Conservation (phyloP, 2,797 vertebrate genomes). For the Lepus townsendii region DNA sequence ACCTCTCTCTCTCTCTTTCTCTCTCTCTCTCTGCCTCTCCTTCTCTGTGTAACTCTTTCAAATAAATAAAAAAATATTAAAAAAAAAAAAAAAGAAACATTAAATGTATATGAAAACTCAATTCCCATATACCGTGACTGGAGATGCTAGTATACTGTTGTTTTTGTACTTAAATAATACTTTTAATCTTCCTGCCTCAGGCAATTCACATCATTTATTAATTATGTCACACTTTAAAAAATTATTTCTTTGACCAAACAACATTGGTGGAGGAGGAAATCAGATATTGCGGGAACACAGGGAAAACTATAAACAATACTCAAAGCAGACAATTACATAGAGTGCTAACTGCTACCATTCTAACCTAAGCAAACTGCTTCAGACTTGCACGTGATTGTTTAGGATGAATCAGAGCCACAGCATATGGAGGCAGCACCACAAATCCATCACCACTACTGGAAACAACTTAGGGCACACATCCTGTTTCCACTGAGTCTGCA, state of each 20-base stretch:
- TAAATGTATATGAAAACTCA: neutral
- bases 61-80: neutral
- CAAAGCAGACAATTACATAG: neutral
- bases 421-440: neutral
- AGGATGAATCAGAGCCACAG: neutral
- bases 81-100: neutral
- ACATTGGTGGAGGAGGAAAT: neutral
- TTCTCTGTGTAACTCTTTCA: no score
- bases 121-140: neutral
- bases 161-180: constrained; percentile 9
- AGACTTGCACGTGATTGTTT: neutral
- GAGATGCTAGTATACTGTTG: neutral
- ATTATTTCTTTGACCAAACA: constrained; percentile 18
- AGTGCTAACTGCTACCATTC: neutral
- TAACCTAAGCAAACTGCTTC: neutral
- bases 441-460: neutral
- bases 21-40: no score
- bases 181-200: neutral
- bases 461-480: neutral
- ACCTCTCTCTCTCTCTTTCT: no score
- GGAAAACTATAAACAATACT: neutral
- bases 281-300: neutral
- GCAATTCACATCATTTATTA: neutral
- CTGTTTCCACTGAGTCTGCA: neutral
- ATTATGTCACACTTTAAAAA: constrained; percentile 28